These are phyloP conservation scores for Ormyrus pomaceus DNA, from an alignment of 2,888 invertebrate species.

Conservation along the genomic window DNA sequence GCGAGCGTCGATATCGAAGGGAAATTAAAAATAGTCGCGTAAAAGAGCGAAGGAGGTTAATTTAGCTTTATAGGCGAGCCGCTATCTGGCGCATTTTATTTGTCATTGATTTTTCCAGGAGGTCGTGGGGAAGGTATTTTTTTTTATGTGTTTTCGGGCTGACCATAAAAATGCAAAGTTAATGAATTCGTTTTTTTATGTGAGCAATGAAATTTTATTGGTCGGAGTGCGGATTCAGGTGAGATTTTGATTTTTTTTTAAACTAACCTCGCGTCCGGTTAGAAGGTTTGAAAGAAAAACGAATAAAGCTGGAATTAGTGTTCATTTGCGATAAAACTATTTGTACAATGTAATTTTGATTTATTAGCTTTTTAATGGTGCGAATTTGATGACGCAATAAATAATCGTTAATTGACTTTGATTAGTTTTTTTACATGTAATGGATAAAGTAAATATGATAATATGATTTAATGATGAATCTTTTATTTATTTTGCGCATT, in stretches of 20 bases:
- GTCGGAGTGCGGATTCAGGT: conserved; percentile 1
- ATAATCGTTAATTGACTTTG: no score
- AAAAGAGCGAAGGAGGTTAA: conserved; percentile 41
- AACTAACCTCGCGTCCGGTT: no score
- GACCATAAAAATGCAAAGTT: conserved; percentile 41
- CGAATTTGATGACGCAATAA: no score
- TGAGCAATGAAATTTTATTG: conserved; percentile 1
- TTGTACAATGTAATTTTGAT: not conserved
- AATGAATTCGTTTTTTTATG: conserved; percentile 41
- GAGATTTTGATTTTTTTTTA: not conserved
- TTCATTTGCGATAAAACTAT: conserved; percentile 10
- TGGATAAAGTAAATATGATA: no score
- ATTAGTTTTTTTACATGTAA: no score
- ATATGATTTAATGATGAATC: no score
- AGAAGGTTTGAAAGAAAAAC: not conserved
- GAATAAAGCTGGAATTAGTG: not conserved
- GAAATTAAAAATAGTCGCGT: conserved; percentile 38
- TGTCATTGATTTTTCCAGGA: conserved; percentile 17
- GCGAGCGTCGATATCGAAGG: conserved; percentile 7
- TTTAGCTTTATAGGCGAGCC: conserved; percentile 32
- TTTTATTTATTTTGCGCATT: no score
- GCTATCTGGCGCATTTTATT: conserved; percentile 24
- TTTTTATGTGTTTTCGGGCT: not conserved
- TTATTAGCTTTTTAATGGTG: not conserved
- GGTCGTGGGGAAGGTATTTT: not conserved